Conservation (phyloP, 2,113 vertebrate genomes). For the Gadus chalcogrammus region DNA sequence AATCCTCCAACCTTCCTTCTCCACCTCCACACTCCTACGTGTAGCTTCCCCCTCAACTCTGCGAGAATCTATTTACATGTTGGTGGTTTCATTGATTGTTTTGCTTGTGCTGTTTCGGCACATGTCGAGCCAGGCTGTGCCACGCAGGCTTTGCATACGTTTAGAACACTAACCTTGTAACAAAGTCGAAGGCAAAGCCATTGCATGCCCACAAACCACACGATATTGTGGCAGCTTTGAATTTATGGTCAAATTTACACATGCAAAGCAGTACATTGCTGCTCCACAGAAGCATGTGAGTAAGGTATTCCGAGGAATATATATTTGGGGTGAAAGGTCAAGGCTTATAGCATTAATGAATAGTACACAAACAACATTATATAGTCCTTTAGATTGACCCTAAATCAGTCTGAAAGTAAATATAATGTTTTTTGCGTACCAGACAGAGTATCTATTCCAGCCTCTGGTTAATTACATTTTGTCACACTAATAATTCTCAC, state of each 20-base stretch:
- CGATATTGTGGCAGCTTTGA: slow-evolving; percentile 8
- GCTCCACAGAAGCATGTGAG: slow-evolving; percentile 24
- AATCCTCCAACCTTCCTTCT: no score
- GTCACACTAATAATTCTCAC: neutral
- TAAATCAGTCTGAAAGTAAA: no score
- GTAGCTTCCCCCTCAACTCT: no score
- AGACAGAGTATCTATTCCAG: slow-evolving; percentile 17
- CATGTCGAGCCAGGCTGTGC: no score
- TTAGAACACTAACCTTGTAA: slow-evolving; percentile 36
- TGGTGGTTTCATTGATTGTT: no score
- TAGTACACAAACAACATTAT: slow-evolving; percentile 33
- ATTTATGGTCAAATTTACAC: slow-evolving; percentile 14
- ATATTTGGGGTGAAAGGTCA: slow-evolving; percentile 38
- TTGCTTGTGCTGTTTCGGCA: no score
- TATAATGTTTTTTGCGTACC: neutral
- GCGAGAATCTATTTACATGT: no score
- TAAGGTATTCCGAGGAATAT: slow-evolving; percentile 25
- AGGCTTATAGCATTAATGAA: slow-evolving; percentile 24
- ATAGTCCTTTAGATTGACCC: slow-evolving; percentile 11
- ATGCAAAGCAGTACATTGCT: slow-evolving; percentile 46
- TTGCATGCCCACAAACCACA: slow-evolving; percentile 2
- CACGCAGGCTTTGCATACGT: slow-evolving; percentile 38
- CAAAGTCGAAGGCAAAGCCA: slow-evolving; percentile 24
- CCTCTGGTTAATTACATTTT: slow-evolving; percentile 24
- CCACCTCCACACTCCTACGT: no score